Conservation (phyloP, 1,140 invertebrate genomes). For the Drosophila burlai region DNA sequence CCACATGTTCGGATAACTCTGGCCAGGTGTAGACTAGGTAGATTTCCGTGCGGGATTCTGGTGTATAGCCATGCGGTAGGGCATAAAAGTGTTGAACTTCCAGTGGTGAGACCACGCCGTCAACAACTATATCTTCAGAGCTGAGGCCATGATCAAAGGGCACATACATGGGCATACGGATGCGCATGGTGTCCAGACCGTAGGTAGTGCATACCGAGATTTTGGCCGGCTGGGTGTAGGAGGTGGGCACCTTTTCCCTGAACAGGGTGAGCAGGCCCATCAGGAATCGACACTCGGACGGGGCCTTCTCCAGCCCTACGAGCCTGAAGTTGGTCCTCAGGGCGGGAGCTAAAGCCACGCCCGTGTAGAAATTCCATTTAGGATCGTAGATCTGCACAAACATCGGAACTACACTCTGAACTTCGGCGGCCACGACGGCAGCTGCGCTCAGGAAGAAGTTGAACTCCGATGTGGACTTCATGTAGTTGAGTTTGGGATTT, state of each 20-base stretch:
- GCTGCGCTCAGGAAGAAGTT: constrained; percentile 95
- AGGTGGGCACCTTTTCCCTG: constrained; percentile 91
- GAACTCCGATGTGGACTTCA: constrained; percentile 92
- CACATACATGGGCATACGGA: constrained; percentile 81
- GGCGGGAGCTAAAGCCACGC: constrained; percentile 91
- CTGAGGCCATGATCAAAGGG: constrained; percentile 60
- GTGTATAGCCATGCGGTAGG: constrained; percentile 93
- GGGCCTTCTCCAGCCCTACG: constrained; percentile 93
- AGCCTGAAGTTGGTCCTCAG: constrained; percentile 94
- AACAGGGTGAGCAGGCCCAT: constrained; percentile 92
- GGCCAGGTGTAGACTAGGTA: constrained; percentile 95
- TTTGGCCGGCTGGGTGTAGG: constrained; percentile 87
- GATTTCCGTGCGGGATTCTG: constrained; percentile 92
- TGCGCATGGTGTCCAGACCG: constrained; percentile 90
- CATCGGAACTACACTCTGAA: constrained; percentile 92
- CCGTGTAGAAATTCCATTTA: constrained; percentile 93
- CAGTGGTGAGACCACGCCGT: constrained; percentile 46
- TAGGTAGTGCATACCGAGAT: constrained; percentile 94
- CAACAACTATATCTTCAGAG: constrained; percentile 64
- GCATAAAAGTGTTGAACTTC: constrained; percentile 86
- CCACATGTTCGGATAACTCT: constrained; percentile 92
- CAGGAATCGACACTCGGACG: constrained; percentile 93
- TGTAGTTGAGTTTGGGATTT: constrained; percentile 83
- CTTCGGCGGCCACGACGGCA: constrained; percentile 93
- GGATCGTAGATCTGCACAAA: constrained; percentile 94